phyloP scores from a whole-genome alignment of 2,888 invertebrate genomes.

The Platycheirus rosarum region DNA sequence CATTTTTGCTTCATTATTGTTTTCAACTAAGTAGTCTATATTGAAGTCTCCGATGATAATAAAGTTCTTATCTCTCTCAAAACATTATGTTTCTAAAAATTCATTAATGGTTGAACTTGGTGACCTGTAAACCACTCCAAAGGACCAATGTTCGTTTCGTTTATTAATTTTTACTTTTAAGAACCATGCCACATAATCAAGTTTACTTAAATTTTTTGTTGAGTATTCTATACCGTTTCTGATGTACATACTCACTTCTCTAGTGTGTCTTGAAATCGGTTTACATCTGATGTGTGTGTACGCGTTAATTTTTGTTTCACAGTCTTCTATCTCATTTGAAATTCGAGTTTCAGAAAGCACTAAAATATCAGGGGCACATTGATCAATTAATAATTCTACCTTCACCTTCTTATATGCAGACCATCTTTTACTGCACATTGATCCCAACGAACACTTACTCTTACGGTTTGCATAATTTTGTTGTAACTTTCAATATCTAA shows the following conservation, averaged over 20 bases:
- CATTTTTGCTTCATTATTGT: background rate
- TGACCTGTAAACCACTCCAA: background rate
- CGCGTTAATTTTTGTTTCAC: background rate
- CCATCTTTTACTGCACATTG: no score
- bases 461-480: no score
- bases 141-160: background rate
- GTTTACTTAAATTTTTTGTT: background rate
- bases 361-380: background rate
- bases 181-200: background rate
- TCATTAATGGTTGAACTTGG: background rate
- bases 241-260: background rate
- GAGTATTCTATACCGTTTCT: background rate
- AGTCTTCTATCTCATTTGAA: background rate
- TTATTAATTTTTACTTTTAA: background rate
- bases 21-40: background rate
- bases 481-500: no score
- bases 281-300: background rate
- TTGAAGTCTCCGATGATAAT: background rate
- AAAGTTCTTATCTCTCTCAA: background rate
- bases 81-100: background rate
- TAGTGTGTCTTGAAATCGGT: background rate
- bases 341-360: background rate
- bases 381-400: no score
- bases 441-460: no score
- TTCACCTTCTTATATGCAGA: background rate